A percentile compares a stretch with the other conserved stretches of the same genome.
phyloP scores from a whole-genome alignment of 2,888 invertebrate species.

The Acleris sparsana region DNA sequence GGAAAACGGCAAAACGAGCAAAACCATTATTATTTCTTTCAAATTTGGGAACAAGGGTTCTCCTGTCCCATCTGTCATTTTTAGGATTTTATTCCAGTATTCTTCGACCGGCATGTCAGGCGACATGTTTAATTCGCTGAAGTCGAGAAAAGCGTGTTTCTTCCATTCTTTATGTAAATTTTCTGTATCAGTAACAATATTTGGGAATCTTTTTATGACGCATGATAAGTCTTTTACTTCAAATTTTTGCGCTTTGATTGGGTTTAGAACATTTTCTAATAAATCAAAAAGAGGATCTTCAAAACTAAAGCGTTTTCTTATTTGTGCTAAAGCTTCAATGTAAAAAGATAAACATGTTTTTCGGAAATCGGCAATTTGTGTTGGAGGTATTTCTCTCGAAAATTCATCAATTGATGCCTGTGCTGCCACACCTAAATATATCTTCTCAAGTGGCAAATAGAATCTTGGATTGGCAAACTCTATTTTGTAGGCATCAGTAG shows the following conservation, averaged over 20 bases:
- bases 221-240: not conserved
- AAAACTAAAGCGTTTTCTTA: not conserved
- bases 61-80: not conserved
- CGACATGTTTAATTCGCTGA: no score
- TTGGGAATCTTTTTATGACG: not conserved
- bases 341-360: not conserved
- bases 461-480: not conserved
- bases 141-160: not conserved
- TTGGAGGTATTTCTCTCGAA: not conserved
- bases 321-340: not conserved
- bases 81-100: not conserved
- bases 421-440: slow-evolving; percentile 1
- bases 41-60: not conserved
- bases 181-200: no score
- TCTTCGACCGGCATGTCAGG: not conserved
- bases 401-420: not conserved
- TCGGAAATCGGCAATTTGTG: not conserved
- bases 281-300: not conserved
- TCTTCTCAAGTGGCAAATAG: not conserved
- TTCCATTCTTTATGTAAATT: not conserved
- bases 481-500: not conserved
- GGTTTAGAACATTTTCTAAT: not conserved
- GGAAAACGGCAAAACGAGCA: not conserved
- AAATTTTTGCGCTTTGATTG: not conserved
- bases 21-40: not conserved